Conservation (phyloP, 2,113 vertebrate genomes). For the Cygnus atratus region DNA sequence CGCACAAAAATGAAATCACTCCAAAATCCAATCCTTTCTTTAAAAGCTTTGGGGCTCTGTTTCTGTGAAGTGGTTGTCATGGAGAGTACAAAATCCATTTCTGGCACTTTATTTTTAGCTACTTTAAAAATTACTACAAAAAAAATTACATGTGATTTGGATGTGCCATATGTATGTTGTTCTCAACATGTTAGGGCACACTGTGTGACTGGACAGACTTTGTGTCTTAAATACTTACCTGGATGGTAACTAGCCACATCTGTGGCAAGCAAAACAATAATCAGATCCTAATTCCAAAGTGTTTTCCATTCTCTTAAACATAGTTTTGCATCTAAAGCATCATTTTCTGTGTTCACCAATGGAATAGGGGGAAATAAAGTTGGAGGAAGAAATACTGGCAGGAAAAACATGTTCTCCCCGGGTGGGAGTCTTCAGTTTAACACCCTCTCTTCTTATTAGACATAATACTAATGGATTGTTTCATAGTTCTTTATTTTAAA, state of each 20-base stretch:
- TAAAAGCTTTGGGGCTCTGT: not conserved
- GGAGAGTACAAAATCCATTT: constrained; percentile 34
- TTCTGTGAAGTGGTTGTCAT: constrained; percentile 17
- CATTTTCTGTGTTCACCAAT: not conserved
- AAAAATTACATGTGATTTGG: constrained; percentile 4
- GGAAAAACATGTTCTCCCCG: not conserved
- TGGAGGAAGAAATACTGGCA: not conserved
- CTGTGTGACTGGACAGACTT: not conserved
- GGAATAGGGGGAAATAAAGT: not conserved
- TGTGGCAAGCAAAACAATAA: not conserved
- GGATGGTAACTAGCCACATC: not conserved
- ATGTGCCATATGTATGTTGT: not conserved
- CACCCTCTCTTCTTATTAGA: not conserved
- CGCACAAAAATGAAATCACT: not conserved
- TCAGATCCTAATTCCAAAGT: not conserved
- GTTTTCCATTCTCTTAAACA: not conserved
- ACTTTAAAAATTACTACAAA: constrained; percentile 55
- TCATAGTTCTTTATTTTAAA: not conserved
- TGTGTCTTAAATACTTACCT: not conserved
- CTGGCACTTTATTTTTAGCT: constrained; percentile 45
- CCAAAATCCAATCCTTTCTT: not conserved
- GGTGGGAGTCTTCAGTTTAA: not conserved
- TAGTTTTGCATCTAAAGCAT: not conserved
- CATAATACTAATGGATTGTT: not conserved
- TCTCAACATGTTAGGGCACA: not conserved